Conservation (phyloP, 2,113 vertebrate species). For the Craseonycteris thonglongyai region DNA sequence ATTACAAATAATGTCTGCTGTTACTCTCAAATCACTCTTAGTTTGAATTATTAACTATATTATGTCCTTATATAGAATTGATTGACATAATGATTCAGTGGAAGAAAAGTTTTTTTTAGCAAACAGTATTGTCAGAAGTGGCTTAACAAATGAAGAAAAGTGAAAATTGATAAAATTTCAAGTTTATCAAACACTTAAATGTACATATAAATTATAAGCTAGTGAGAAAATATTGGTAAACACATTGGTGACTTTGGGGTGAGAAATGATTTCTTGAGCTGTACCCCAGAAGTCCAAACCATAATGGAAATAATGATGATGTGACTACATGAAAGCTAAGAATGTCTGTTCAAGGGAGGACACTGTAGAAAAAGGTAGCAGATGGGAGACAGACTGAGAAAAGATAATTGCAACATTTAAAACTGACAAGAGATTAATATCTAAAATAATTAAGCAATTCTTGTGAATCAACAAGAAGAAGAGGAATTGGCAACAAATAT, state of each 20-base stretch:
- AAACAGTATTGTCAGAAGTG: background rate
- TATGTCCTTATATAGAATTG: background rate
- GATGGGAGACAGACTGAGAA: conserved; percentile 40
- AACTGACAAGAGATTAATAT: conserved; percentile 54
- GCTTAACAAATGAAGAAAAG: background rate
- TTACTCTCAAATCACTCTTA: background rate
- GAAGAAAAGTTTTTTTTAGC: background rate
- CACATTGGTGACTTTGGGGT: background rate
- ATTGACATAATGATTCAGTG: background rate
- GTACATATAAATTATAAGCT: background rate
- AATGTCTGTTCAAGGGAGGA: conserved; percentile 29
- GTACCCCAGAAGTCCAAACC: background rate
- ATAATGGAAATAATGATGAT: background rate
- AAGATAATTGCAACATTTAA: conserved; percentile 57
- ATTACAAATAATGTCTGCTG: background rate
- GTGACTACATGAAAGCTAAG: background rate
- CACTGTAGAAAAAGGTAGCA: conserved; percentile 47
- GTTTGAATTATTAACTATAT: background rate
- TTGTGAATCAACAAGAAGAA: conserved; percentile 26
- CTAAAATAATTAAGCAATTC: conserved; percentile 52
- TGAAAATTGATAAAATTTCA: background rate
- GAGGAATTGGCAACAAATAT: conserved; percentile 1
- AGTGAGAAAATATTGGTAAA: background rate
- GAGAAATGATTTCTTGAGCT: background rate
- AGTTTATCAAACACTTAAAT: background rate